Base-by-base conservation (phyloP, 2,797 vertebrate genomes). In the Characodon lateralis region DNA sequence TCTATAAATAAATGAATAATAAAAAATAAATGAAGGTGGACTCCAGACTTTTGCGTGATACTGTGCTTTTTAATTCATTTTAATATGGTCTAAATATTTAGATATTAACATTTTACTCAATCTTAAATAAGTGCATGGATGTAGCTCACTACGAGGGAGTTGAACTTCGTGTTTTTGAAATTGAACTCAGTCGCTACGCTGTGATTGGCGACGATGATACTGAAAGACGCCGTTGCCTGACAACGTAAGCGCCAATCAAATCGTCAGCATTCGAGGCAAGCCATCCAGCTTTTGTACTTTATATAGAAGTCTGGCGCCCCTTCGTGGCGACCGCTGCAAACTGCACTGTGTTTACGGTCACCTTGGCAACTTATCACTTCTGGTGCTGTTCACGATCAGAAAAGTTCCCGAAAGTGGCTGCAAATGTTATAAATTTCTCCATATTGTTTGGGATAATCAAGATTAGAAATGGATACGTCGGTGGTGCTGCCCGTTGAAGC, bases 401-500 rank as follows among this genome's bases (percentile, higher is more conserved):
- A 39, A 18, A 26, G 12, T 28, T 7, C 2, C 39, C 24, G 18
- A 1, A 26, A 72, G 41, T 2, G 3, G 6, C 0, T 9, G 16
- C 24, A 0, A 39, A 9, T 68, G 53, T 26, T 5, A 1, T 24
- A 50, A n/a, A 58, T 48, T 22, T 2, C 0, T 26, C 59, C 0
- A 13, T 7, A 39, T 1, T 0, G 58, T 66, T 20, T 13, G 3
- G 3, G 8, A 18, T 50, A 5, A 20, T 59, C 10, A 5, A 20
- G 9, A 31, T 0, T 3, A 41, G 3, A 72, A 9, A 95, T 95
- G 94, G 92, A 94, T 22, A 14, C 84, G 2, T 74, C 81, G 3
- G 85, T 94, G 0, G 73, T 97, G 73, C 43, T 95, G 1, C 94
- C 96, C 0, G 93, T 89, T 0, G 97, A 98, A 81, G 96, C 96